Evolutionary conservation across 1,140 invertebrate species (phyloP), one percentile per base, ranked within the genome.

Genomic region (Babylonia areolata): DNA sequence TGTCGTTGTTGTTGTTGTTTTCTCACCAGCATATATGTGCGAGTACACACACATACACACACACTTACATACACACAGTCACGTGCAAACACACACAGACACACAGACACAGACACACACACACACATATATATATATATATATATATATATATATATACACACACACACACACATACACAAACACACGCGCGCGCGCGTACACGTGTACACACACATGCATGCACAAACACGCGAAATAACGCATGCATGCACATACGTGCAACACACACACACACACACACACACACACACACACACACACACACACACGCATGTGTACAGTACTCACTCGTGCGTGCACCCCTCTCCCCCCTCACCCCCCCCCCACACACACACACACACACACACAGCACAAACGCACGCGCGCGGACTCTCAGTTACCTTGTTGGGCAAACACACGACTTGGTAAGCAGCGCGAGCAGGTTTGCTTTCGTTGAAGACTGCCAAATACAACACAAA

Each of bases 391-490:
- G n/a, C 9, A 64, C 58, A 64, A 6, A 64, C 6, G 23, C 58
- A 64, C 9, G 23, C 9, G 23, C 6, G 23, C 58, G 23, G 17
- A 64, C 58, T n/a, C 9, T 71, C 0, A 17, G 54, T 84, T 85
- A 92, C 92, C 89, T 90, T 89, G 78, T 28, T 40, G 81, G 92
- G 92, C 40, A 92, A 84, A 31, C 89, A 89, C 69, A 89, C 92
- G 35, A 90, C 91, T 83, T 91, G 90, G 69, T 89, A 92, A 1
- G 91, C 90, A 81, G 92, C 92, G 42, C 92, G 87, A 23, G 92
- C 92, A 51, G 92, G 92, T 31, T 88, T 90, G 54, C 84, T 85
- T n/a, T 85, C 87, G 31, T 84, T 64, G 39, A 92, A 91, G 84
- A 90, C 91, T 92, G 85, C 11, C 87, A 69, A 58, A 69, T 69